phyloP scores from a whole-genome alignment of 1,140 invertebrate species.

The Dreissena polymorpha region DNA sequence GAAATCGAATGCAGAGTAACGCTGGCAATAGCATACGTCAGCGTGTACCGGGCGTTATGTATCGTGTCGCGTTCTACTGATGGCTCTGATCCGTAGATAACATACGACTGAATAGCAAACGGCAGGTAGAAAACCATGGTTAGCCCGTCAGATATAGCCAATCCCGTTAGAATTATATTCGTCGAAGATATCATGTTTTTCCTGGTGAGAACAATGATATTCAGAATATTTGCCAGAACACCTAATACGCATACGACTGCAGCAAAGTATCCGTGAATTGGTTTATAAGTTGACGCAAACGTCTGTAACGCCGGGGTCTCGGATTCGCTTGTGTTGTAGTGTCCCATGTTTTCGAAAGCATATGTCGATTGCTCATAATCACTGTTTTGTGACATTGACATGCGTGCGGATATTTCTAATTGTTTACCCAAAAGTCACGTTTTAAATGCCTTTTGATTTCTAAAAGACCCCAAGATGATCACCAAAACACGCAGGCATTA shows the following conservation, averaged over 20 bases:
- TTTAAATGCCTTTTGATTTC: too few relatives aligned
- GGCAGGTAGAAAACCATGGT: slow-evolving; percentile 85
- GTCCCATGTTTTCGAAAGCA: neutral
- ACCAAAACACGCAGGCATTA: too few relatives aligned
- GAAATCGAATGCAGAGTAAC: slow-evolving; percentile 94
- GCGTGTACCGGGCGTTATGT: slow-evolving; percentile 65
- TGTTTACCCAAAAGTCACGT: slow-evolving; percentile 4
- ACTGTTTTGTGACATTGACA: slow-evolving; percentile 45
- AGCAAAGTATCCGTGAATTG: slow-evolving; percentile 86
- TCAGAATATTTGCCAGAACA: slow-evolving; percentile 92
- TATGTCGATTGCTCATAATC: slow-evolving; percentile 51
- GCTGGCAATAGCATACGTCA: slow-evolving; percentile 83
- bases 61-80: slow-evolving; percentile 59
- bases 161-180: slow-evolving; percentile 90
- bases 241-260: slow-evolving; percentile 92
- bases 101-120: slow-evolving; percentile 73
- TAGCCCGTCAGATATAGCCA: slow-evolving; percentile 91
- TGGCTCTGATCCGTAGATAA: slow-evolving; percentile 62
- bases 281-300: slow-evolving; percentile 74
- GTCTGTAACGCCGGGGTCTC: slow-evolving; percentile 28
- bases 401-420: slow-evolving; percentile 38
- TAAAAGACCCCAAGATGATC: too few relatives aligned
- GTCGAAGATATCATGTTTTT: slow-evolving; percentile 90
- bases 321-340: too few relatives aligned
- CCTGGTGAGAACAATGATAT: slow-evolving; percentile 93